Evolutionary conservation across 2,797 vertebrate genomes (phyloP).

Genomic region (Potorous gilbertii): DNA sequence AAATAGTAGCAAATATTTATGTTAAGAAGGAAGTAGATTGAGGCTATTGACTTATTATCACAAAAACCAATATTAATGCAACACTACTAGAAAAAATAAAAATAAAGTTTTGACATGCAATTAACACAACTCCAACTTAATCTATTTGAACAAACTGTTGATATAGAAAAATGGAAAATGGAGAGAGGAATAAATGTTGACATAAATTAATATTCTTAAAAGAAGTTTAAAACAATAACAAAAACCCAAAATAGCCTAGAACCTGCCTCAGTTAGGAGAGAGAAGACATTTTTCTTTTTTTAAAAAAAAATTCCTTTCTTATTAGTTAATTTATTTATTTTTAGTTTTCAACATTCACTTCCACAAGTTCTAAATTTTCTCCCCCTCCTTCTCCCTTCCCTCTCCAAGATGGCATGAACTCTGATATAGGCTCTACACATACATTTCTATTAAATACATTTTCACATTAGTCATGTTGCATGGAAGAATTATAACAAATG

Average conservation of each 20-base stretch:
- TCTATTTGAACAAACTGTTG: background rate
- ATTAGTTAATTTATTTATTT: too few relatives aligned
- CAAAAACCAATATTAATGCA: background rate
- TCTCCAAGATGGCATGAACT: too few relatives aligned
- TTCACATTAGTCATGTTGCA: too few relatives aligned
- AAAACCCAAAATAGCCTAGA: background rate
- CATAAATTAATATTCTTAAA: background rate
- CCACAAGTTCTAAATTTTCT: too few relatives aligned
- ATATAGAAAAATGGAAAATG: too few relatives aligned
- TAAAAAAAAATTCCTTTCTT: too few relatives aligned
- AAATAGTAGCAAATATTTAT: background rate
- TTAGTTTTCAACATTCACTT: too few relatives aligned
- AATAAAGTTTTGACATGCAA: background rate
- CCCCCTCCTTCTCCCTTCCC: too few relatives aligned
- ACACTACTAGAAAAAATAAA: background rate
- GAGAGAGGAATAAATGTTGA: background rate
- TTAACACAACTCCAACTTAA: background rate
- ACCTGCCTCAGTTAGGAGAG: background rate
- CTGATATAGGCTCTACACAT: too few relatives aligned
- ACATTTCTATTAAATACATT: too few relatives aligned
- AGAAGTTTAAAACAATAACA: background rate
- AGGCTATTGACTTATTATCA: background rate
- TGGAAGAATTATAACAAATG: too few relatives aligned
- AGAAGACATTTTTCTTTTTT: background rate
- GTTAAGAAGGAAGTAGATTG: background rate